A percentile compares a stretch with the other conserved stretches of the same genome.
phyloP scores from a whole-genome alignment of 2,888 invertebrate species.

The Tholera decimalis region DNA sequence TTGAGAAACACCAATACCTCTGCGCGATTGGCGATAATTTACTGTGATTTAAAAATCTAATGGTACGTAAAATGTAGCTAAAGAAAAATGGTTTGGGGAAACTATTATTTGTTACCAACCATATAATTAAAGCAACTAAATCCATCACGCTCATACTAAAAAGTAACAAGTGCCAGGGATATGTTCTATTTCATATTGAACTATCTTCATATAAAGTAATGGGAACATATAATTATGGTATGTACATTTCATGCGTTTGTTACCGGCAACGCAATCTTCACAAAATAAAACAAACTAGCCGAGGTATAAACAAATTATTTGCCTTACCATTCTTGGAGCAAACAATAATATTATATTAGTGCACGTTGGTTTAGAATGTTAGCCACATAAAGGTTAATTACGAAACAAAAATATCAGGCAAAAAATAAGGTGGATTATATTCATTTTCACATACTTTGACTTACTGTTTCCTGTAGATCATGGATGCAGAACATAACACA shows the following conservation, averaged over 20 bases:
- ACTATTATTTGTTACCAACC: constrained; percentile 29
- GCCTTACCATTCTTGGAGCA: constrained; percentile 76
- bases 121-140: constrained; percentile 46
- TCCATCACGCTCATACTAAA: constrained; percentile 49
- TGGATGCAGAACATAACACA: constrained; percentile 91
- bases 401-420: constrained; percentile 84
- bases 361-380: constrained; percentile 83
- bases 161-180: constrained; percentile 64
- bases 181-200: constrained; percentile 59
- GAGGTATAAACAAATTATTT: constrained; percentile 59
- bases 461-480: constrained; percentile 95
- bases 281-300: constrained; percentile 71
- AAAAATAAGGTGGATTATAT: constrained; percentile 77
- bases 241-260: constrained; percentile 69
- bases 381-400: constrained; percentile 88
- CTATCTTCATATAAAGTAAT: constrained; percentile 39
- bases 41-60: constrained; percentile 38
- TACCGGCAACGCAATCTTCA: constrained; percentile 67
- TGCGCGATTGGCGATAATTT: constrained; percentile 21
- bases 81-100: constrained; percentile 21
- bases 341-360: constrained; percentile 77
- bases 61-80: constrained; percentile 41
- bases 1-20: constrained; percentile 17
- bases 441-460: constrained; percentile 91
- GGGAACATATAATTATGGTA: constrained; percentile 41